A percentile compares a stretch with the other conserved stretches of the same genome.
Evolutionary conservation across 1,140 invertebrate genomes (phyloP).

Genomic region (Anagrus nilaparvatae): DNA sequence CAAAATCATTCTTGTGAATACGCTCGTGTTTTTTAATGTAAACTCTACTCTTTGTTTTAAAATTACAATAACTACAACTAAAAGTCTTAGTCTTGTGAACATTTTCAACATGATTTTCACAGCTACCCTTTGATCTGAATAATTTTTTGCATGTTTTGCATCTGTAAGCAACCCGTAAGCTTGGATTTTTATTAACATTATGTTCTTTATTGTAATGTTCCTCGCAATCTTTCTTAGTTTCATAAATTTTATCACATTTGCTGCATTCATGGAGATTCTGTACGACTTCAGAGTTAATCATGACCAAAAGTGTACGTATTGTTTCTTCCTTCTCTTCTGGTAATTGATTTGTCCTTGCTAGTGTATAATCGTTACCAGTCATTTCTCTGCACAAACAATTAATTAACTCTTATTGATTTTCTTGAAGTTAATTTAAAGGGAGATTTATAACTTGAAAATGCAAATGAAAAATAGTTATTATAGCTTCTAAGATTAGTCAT

Average conservation of each 20-base stretch:
- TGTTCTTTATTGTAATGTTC: conserved; percentile 21
- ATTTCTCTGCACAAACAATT: conserved; percentile 14
- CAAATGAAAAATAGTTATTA: too few species aligned
- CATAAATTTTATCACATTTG: conserved; percentile 21
- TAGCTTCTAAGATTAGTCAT: too few species aligned
- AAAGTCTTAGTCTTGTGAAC: conserved; percentile 10
- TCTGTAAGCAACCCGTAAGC: conserved; percentile 10
- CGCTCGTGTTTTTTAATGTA: conserved; percentile 22
- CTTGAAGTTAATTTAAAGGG: too few species aligned
- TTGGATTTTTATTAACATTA: conserved; percentile 6
- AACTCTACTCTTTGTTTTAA: conserved; percentile 8
- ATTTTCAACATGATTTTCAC: conserved; percentile 12
- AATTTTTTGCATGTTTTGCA: conserved; percentile 15
- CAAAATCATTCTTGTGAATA: conserved; percentile 32
- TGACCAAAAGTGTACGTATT: conserved; percentile 9
- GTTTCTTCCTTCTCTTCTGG: too few species aligned
- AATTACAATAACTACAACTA: conserved; percentile 9
- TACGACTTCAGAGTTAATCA: conserved; percentile 3
- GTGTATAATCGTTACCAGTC: background rate
- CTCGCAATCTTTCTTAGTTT: conserved; percentile 15
- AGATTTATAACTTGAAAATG: too few species aligned
- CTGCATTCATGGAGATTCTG: conserved; percentile 15
- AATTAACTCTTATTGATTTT: too few species aligned
- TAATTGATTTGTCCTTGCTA: too few species aligned
- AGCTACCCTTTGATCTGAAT: conserved; percentile 13